These are phyloP conservation scores for Trichonephila inaurata DNA, from an alignment of 1,140 invertebrate species.

Conservation along the genomic window DNA sequence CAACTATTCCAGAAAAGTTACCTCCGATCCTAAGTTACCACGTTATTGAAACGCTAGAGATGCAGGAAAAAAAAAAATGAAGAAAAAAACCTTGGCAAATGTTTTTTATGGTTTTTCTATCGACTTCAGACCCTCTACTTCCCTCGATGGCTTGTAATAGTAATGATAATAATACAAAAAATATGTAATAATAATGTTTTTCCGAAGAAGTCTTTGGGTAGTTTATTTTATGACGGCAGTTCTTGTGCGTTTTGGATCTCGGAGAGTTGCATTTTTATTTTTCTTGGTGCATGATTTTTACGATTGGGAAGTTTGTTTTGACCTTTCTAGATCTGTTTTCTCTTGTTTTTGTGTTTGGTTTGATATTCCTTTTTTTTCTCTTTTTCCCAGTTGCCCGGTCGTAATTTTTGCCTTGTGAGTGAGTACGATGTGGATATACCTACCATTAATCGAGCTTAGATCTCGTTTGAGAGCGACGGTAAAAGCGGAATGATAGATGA, in stretches of 20 bases:
- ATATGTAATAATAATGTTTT: slow-evolving; percentile 69
- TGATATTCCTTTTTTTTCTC: neutral
- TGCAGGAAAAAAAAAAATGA: neutral
- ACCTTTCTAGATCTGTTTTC: slow-evolving; percentile 23
- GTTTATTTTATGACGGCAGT: slow-evolving; percentile 70
- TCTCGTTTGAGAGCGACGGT: neutral
- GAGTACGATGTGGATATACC: neutral
- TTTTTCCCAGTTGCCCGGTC: neutral
- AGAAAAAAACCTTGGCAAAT: slow-evolving; percentile 14
- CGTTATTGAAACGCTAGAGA: slow-evolving; percentile 35
- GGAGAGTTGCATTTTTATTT: neutral
- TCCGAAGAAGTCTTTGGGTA: slow-evolving; percentile 8
- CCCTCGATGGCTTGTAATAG: slow-evolving; percentile 37
- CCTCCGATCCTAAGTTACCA: slow-evolving; percentile 21
- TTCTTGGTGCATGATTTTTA: slow-evolving; percentile 42
- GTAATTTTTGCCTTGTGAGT: slow-evolving; percentile 11
- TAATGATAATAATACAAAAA: slow-evolving; percentile 69
- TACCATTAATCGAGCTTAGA: slow-evolving; percentile 8
- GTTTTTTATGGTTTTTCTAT: slow-evolving; percentile 65
- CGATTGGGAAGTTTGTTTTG: slow-evolving; percentile 57
- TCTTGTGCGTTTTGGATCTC: slow-evolving; percentile 20
- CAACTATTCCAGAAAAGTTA: slow-evolving; percentile 53
- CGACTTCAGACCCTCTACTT: slow-evolving; percentile 17
- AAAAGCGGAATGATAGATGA: neutral
- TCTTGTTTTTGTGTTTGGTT: neutral